Base-by-base conservation (phyloP, 2,888 invertebrate genomes). In the Scrobipalpa costella region DNA sequence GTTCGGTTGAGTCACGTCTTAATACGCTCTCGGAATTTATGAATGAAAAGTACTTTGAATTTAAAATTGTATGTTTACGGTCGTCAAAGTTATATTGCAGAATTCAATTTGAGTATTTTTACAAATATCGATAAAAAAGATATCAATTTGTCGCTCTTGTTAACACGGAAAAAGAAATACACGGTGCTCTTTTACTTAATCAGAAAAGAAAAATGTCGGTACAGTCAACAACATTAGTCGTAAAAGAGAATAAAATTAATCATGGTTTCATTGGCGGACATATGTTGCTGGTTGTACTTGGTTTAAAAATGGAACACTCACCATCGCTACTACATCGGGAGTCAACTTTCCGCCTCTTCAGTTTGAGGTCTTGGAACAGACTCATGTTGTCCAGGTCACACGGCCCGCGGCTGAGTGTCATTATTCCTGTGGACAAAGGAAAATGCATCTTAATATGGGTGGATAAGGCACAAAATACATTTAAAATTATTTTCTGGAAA, bases 331-430 rank as follows among this genome's bases (percentile, higher is more conserved):
- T 97, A 93, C 98, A 97, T 93, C 98, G 94, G 92, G 98, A 98
- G 94, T 98, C 97, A 91, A 98, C 96, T 95, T 98, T 97, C 93
- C 98, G 96, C 93, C 98, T 95, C 95, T 98, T 98, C 92, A 98
- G 94, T 94, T 98, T 98, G 93, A 98, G 95, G 94, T 98, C 98
- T 95, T 98, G 98, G 94, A 98, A 98, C 93, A 98, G 96, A 96
- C 98, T 98, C 98, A 98, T 98, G 94, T 97, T 97, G 96, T 97
- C 97, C 94, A 97, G 96, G 95, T 97, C 97, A 94, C 97, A 97
- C 94, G 97, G 96, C 94, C 96, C 96, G 94, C 96, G 96, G 95
- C 97, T 97, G 94, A 97, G 96, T 96, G 97, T 97, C 97, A 97
- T 97, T 96, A 97, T 97, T 97, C 97, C 97, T 97, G 93, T 68